Percentiles rank a stretch among this genome's conserved stretches.
phyloP scores from a whole-genome alignment of 2,797 vertebrate species.

The Coreius guichenoti region DNA sequence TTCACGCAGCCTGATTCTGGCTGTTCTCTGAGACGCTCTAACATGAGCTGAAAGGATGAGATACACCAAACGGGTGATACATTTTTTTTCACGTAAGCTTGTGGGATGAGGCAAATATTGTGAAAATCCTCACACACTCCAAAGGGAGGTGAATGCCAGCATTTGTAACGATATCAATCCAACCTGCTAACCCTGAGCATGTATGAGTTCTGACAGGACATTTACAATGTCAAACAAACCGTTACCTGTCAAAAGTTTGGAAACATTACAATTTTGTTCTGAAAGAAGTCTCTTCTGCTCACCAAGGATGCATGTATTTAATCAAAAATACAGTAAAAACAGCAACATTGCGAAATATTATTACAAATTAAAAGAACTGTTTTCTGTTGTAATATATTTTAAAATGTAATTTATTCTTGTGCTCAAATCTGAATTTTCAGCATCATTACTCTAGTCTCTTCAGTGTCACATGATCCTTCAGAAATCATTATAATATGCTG shows the following conservation, averaged over 20 bases:
- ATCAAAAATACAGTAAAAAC: too few relatives aligned
- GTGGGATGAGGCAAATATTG: conserved; percentile 7
- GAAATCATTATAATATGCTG: too few relatives aligned
- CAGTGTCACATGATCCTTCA: too few relatives aligned
- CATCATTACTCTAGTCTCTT: too few relatives aligned
- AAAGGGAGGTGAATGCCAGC: conserved; percentile 26
- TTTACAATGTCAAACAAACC: neutral
- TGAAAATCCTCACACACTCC: conserved; percentile 32
- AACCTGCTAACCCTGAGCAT: neutral
- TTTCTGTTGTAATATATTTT: neutral
- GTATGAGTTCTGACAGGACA: neutral
- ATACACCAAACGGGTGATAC: conserved; percentile 21
- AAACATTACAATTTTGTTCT: neutral
- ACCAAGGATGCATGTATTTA: too few relatives aligned
- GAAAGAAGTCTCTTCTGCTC: neutral
- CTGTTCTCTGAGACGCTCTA: neutral
- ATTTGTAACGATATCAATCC: conserved; percentile 6
- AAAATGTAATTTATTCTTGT: neutral
- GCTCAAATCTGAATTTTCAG: too few relatives aligned
- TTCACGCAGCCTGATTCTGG: neutral
- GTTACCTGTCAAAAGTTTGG: neutral
- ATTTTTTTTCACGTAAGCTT: conserved; percentile 24
- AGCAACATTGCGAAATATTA: too few relatives aligned
- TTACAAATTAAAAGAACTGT: too few relatives aligned
- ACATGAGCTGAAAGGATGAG: neutral